phyloP scores from a whole-genome alignment of 92 coral and sea anemone species.

The Palythoa heliodiscus region DNA sequence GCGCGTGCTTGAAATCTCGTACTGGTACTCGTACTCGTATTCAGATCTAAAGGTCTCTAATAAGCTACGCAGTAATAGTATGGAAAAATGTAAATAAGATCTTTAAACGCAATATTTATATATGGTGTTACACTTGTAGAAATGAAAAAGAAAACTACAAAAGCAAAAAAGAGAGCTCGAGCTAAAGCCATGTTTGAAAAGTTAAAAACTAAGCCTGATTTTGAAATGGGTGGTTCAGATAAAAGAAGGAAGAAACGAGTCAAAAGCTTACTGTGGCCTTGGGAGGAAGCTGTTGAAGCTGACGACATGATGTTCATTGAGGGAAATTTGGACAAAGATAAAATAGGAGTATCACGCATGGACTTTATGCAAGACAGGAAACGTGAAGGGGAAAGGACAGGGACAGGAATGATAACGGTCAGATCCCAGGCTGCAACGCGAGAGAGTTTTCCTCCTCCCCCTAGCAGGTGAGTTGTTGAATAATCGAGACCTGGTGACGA shows the following conservation, averaged over 20 bases:
- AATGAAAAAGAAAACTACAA: slow-evolving; percentile 27
- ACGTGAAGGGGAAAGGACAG: slow-evolving; percentile 38
- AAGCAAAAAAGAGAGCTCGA: slow-evolving; percentile 54
- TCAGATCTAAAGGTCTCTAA: too few relatives aligned
- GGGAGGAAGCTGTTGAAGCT: slow-evolving; percentile 73
- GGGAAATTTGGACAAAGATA: slow-evolving; percentile 55
- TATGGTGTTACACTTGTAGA: neutral
- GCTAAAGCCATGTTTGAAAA: slow-evolving; percentile 47
- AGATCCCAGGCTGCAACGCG: slow-evolving; percentile 42
- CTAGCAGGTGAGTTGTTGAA: slow-evolving; percentile 34
- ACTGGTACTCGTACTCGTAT: too few relatives aligned
- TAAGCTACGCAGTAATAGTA: too few relatives aligned
- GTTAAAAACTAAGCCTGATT: slow-evolving; percentile 13
- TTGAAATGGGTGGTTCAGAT: slow-evolving; percentile 6
- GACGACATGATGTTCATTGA: slow-evolving; percentile 72
- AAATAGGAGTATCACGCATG: slow-evolving; percentile 66
- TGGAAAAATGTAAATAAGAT: too few relatives aligned
- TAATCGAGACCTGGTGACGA: neutral
- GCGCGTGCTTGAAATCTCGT: too few relatives aligned
- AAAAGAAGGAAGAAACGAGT: slow-evolving; percentile 45
- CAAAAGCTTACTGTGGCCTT: slow-evolving; percentile 85
- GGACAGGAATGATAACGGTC: slow-evolving; percentile 39
- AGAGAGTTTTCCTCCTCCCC: slow-evolving; percentile 31
- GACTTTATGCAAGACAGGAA: slow-evolving; percentile 61
- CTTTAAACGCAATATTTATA: too few relatives aligned